phyloP scores from a whole-genome alignment of 2,888 invertebrate species.

The Poecilobothrus nobilitatus region DNA sequence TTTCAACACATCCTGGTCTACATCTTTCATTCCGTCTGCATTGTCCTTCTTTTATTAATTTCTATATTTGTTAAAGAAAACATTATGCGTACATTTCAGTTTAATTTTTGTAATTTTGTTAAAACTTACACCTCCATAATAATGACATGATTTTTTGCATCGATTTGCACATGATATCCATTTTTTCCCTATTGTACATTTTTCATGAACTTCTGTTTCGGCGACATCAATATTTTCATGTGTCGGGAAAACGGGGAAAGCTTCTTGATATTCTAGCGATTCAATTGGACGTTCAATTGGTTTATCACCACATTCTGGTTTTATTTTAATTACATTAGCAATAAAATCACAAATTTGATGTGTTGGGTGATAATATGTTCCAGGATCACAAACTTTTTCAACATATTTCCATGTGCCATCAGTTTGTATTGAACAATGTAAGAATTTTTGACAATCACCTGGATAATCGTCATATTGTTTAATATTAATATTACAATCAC shows the following conservation, averaged over 20 bases:
- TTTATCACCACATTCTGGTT: conserved; percentile 51
- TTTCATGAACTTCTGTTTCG: conserved; percentile 10
- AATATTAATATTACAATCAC: conserved; percentile 39
- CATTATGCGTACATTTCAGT: no score
- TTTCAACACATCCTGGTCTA: conserved; percentile 39
- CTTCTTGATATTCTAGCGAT: no score
- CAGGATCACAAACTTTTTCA: conserved; percentile 56
- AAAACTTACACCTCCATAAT: conserved; percentile 46
- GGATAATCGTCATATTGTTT: conserved; percentile 54
- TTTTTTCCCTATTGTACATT: conserved; percentile 45
- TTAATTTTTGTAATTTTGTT: no score
- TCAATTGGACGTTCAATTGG: no score
- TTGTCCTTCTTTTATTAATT: conserved; percentile 35
- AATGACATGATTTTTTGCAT: conserved; percentile 63
- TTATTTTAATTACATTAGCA: conserved; percentile 47
- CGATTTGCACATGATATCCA: conserved; percentile 62
- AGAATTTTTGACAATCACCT: conserved; percentile 59
- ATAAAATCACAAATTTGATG: conserved; percentile 59
- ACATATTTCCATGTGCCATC: conserved; percentile 45
- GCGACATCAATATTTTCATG: not conserved
- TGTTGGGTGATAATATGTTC: conserved; percentile 58
- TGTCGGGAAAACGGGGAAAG: no score
- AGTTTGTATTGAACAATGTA: conserved; percentile 53
- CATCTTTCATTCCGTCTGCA: conserved; percentile 37
- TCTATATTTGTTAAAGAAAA: conserved; percentile 21